These are phyloP conservation scores for Eupithecia dodoneata DNA, from an alignment of 2,888 invertebrate genomes.

Conservation along the genomic window DNA sequence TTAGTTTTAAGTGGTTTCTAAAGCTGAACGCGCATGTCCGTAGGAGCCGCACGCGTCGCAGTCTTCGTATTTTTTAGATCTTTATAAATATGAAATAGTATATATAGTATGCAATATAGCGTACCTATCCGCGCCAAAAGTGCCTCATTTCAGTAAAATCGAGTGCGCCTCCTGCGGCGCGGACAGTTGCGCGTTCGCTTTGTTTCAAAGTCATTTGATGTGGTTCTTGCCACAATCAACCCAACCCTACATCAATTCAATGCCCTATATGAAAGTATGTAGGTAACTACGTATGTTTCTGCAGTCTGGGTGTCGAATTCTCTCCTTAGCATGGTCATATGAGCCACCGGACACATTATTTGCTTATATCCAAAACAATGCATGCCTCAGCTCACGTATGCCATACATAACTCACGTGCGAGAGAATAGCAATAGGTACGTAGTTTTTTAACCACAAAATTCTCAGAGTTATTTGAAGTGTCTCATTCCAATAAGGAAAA, in stretches of 20 bases:
- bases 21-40: no score
- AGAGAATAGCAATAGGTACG: not conserved
- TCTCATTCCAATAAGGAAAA: conserved; percentile 9
- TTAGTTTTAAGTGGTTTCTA: not conserved
- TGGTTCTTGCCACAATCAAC: not conserved
- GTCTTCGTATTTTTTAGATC: no score
- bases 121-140: no score
- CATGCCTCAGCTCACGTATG: conserved; percentile 62
- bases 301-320: conserved; percentile 49
- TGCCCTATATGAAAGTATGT: not conserved
- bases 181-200: not conserved
- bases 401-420: conserved; percentile 29
- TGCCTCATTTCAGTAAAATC: no score
- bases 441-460: not conserved
- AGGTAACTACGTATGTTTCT: conserved; percentile 19
- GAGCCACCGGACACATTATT: conserved; percentile 62
- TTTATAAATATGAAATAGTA: no score
- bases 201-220: not conserved
- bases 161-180: no score
- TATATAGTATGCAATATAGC: no score
- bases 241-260: not conserved
- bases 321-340: conserved; percentile 52
- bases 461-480: conserved; percentile 1
- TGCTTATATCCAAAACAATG: conserved; percentile 56
- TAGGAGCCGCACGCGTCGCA: no score